Evolutionary conservation across 2,888 invertebrate genomes (phyloP).

Genomic region (Drosophila pseudotalamancana): DNA sequence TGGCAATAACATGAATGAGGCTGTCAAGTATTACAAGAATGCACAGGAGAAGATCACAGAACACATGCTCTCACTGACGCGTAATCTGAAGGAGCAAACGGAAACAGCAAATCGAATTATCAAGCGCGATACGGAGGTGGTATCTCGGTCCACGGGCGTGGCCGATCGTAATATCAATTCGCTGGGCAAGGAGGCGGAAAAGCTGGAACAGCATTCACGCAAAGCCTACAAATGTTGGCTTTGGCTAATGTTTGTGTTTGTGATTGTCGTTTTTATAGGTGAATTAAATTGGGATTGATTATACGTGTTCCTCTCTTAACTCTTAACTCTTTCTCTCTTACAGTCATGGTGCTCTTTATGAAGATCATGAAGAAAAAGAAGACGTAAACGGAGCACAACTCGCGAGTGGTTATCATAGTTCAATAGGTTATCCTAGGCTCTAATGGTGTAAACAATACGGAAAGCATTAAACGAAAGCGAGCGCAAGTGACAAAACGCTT

Average conservation of each 20-base stretch:
- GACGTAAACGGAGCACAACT: slow-evolving; percentile 35
- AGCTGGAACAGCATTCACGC: slow-evolving; percentile 92
- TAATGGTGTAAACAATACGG: slow-evolving; percentile 28
- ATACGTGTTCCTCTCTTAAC: background rate
- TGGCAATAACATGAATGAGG: slow-evolving; percentile 90
- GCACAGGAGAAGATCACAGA: slow-evolving; percentile 97
- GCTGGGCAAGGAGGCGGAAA: slow-evolving; percentile 91
- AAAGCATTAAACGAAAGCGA: slow-evolving; percentile 51
- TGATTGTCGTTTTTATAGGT: slow-evolving; percentile 95
- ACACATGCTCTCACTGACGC: slow-evolving; percentile 95
- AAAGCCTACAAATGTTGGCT: slow-evolving; percentile 97
- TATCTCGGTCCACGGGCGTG: slow-evolving; percentile 90
- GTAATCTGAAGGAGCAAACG: slow-evolving; percentile 95
- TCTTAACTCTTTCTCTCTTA: slow-evolving; percentile 55
- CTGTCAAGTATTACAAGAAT: slow-evolving; percentile 94
- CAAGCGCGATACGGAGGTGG: slow-evolving; percentile 93
- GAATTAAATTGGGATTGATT: slow-evolving; percentile 83
- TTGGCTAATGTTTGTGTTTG: slow-evolving; percentile 94
- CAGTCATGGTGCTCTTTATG: slow-evolving; percentile 97
- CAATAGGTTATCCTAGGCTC: slow-evolving; percentile 65
- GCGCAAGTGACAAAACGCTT: slow-evolving; percentile 42
- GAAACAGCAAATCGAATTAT: slow-evolving; percentile 95
- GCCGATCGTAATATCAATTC: slow-evolving; percentile 92
- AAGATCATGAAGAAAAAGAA: slow-evolving; percentile 92
- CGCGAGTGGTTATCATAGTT: slow-evolving; percentile 42